phyloP scores from a whole-genome alignment of 2,113 vertebrate genomes.

The Pyrgilauda ruficollis region DNA sequence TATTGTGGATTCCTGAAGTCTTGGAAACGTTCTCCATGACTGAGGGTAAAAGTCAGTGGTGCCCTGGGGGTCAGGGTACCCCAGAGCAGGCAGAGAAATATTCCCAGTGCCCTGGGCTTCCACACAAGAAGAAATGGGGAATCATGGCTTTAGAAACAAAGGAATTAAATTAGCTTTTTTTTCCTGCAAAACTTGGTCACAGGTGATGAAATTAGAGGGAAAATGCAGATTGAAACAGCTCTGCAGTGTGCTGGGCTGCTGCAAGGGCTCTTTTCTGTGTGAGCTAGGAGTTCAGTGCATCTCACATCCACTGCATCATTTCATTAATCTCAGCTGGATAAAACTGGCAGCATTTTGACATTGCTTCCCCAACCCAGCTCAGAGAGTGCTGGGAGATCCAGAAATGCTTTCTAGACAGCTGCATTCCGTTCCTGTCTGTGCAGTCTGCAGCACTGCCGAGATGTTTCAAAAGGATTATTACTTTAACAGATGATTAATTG shows the following conservation, averaged over 20 bases:
- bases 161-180: background rate
- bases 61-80: too few relatives aligned
- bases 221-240: background rate
- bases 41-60: too few relatives aligned
- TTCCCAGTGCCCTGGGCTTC: too few relatives aligned
- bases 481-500: constrained; percentile 21
- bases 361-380: background rate
- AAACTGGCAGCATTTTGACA: background rate
- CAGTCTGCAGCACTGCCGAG: background rate
- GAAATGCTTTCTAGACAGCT: background rate
- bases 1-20: too few relatives aligned
- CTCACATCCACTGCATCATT: background rate
- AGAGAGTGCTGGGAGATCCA: background rate
- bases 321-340: background rate
- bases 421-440: background rate
- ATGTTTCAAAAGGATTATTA: background rate
- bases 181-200: background rate
- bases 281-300: background rate
- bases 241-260: background rate
- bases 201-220: background rate
- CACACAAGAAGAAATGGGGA: background rate
- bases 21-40: too few relatives aligned
- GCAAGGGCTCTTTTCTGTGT: background rate
- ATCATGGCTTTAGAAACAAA: background rate
- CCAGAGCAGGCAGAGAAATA: too few relatives aligned